Evolutionary conservation across 2,113 vertebrate species (phyloP), one percentile per base, ranked within the genome.

Genomic region (Sapajus apella): DNA sequence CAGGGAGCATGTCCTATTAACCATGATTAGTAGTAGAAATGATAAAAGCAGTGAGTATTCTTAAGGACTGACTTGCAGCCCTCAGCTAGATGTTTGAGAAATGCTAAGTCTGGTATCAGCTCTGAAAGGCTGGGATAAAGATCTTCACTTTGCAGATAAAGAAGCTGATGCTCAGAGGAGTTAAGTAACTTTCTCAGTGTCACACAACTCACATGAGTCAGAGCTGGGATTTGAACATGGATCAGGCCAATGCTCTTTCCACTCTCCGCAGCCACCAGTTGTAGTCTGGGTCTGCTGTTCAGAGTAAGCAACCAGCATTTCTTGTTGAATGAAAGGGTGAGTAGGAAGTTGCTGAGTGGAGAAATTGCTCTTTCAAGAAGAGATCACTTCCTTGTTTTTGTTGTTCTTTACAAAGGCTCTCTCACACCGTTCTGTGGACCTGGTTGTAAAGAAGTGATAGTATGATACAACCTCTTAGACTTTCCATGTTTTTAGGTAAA

Each of bases 401-500:
- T n/a, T 68, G 17, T 68, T 8, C 32, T 68, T 81, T 81, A 50
- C 50, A 86, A 84, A 92, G 32, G 2, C 25, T 68, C 4, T 64
- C 73, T 95, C 83, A 40, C 1, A n/a, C n/a, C 70, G 50, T 94
- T 87, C 40, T 20, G 0, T 40, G 77, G 89, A 76, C 87, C 72
- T 94, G 8, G 21, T 30, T 43, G 70, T 45, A 96, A 73, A 96
- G 85, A 80, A 58, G 73, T 17, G 75, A 77, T 4, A 47, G 0
- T 55, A 14, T 96, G 75, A 94, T 94, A 97, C 91, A 97, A 72
- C 27, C 40, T 96, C 87, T 96, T 43, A 66, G 91, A 96, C 86
- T 97, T 96, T 91, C 82, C 58, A 10, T 98, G 96, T 94, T 97
- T 95, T 98, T 97, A 98, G 96, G 93, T 89, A 98, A 97, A 95